These are phyloP conservation scores for Fratercula arctica DNA, from an alignment of 2,797 vertebrate genomes.

Conservation along the genomic window DNA sequence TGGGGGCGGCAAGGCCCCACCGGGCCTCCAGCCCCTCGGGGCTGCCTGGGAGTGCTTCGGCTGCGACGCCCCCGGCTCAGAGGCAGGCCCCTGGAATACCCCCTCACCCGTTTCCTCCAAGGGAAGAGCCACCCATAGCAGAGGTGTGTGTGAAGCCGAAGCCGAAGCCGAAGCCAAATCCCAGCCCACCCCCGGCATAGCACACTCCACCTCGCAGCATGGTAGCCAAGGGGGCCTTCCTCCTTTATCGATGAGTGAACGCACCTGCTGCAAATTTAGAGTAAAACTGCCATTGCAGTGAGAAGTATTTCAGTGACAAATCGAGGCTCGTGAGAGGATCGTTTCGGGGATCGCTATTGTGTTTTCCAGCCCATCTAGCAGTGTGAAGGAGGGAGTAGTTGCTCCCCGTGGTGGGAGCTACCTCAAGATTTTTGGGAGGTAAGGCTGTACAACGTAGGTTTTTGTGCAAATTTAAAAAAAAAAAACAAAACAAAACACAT, in stretches of 20 bases:
- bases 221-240: accelerated
- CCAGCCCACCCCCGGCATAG: accelerated
- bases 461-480: not conserved
- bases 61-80: accelerated
- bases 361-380: accelerated
- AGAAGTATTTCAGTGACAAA: accelerated
- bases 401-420: accelerated
- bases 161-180: accelerated
- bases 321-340: accelerated
- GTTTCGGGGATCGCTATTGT: accelerated
- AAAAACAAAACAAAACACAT: too few species aligned
- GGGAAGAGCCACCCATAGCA: accelerated
- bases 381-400: accelerated
- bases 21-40: too few species aligned
- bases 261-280: accelerated
- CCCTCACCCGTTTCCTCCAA: accelerated
- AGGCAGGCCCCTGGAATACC: accelerated
- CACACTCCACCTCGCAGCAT: accelerated
- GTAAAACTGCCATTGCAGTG: accelerated
- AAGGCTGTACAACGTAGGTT: accelerated
- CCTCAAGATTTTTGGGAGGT: not conserved
- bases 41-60: accelerated
- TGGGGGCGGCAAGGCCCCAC: accelerated
- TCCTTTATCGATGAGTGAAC: accelerated
- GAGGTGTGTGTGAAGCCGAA: accelerated